Percentiles rank a stretch among this genome's conserved stretches.
Evolutionary conservation across 2,888 invertebrate species (phyloP).

Genomic region (Cheilosia scutellata): DNA sequence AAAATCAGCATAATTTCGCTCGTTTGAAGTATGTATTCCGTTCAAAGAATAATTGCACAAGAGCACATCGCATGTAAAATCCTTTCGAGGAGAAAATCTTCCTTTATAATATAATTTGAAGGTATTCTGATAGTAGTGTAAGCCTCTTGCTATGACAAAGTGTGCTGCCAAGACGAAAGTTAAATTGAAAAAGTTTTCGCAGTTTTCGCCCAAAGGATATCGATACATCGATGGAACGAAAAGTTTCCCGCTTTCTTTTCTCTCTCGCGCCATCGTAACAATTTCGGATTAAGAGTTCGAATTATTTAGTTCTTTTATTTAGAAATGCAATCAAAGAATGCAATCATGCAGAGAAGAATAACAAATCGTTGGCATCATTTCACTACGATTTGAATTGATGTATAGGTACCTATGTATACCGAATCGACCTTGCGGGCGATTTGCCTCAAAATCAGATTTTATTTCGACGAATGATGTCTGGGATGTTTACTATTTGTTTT

Average conservation of each 20-base stretch:
- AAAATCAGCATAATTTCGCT: slow-evolving; percentile 40
- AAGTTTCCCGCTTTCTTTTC: slow-evolving; percentile 27
- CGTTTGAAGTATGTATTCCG: slow-evolving; percentile 9
- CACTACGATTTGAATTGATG: slow-evolving; percentile 55
- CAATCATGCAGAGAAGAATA: slow-evolving; percentile 71
- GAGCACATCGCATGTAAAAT: slow-evolving; percentile 15
- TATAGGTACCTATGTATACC: background rate
- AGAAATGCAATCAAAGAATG: slow-evolving; percentile 73
- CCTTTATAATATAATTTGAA: slow-evolving; percentile 45
- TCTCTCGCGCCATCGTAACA: slow-evolving; percentile 27
- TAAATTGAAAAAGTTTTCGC: slow-evolving; percentile 73
- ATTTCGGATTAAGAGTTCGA: slow-evolving; percentile 42
- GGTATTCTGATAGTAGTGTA: slow-evolving; percentile 19
- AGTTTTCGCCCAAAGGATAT: slow-evolving; percentile 63
- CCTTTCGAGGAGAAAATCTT: slow-evolving; percentile 45
- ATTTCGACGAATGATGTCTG: slow-evolving; percentile 14
- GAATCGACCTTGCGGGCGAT: slow-evolving; percentile 23
- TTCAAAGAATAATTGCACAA: slow-evolving; percentile 19
- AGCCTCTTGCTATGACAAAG: slow-evolving; percentile 62
- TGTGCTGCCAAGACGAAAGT: slow-evolving; percentile 61
- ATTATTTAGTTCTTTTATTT: slow-evolving; percentile 65
- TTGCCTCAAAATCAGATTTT: slow-evolving; percentile 25
- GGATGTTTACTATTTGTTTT: slow-evolving; percentile 20
- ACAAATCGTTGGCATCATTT: slow-evolving; percentile 60
- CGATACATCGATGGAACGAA: slow-evolving; percentile 53